Conservation (phyloP, 2,888 invertebrate genomes). For the Anthoptus insignis region DNA sequence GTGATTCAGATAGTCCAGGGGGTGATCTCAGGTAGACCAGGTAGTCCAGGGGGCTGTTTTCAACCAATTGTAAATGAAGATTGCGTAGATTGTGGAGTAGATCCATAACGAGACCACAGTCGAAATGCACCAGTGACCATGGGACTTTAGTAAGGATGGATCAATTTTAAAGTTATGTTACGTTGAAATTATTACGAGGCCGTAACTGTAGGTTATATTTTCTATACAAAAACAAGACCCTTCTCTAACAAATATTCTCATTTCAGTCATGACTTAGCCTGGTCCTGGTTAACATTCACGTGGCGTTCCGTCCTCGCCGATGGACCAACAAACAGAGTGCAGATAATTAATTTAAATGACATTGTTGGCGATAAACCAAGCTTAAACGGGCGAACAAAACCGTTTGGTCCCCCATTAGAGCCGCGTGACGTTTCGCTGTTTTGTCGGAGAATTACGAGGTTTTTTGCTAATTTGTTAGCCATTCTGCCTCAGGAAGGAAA, state of each 20-base stretch:
- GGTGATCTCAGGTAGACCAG: no score
- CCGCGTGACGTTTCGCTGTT: conserved; percentile 23
- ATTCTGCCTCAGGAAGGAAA: background rate
- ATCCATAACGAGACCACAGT: no score
- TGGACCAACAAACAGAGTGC: conserved; percentile 20
- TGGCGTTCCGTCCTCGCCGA: background rate
- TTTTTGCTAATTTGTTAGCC: conserved; percentile 26
- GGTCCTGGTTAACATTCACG: conserved; percentile 10
- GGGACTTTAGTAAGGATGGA: no score
- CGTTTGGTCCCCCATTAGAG: background rate
- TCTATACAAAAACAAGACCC: no score
- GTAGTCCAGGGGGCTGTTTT: no score
- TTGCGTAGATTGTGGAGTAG: no score
- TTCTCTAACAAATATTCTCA: background rate
- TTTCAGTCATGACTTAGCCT: background rate
- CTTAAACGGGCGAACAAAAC: conserved; percentile 26
- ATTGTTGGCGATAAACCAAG: conserved; percentile 24
- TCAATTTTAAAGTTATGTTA: no score
- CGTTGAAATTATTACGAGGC: no score
- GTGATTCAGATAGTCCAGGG: no score
- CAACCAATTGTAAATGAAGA: no score
- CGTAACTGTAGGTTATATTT: no score
- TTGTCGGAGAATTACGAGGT: conserved; percentile 23
- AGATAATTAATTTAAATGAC: conserved; percentile 31
- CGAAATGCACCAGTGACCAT: no score